Base-by-base conservation (phyloP, 2,888 invertebrate species). In the Volucella inanis region DNA sequence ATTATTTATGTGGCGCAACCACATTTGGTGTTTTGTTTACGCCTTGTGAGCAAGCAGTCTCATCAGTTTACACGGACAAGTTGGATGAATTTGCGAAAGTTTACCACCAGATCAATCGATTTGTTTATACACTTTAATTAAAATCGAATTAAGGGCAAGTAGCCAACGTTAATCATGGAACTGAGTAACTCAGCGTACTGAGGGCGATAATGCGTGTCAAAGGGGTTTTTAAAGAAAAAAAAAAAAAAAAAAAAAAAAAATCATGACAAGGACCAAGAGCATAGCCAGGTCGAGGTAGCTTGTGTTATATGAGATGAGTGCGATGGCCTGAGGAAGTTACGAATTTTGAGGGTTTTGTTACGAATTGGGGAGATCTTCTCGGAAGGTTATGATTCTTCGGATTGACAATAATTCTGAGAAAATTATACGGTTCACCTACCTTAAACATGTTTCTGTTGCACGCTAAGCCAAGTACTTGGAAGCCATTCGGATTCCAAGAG, bases 121-220 rank as follows among this genome's bases (percentile, higher is more conserved):
- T 80, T 67, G 52, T 62, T 68, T 15, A 8, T n/a, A 22, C 22
- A 71, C 67, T 61, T n/a, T 70, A 76, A 85, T 85, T 85, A 85
- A 85, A 80, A 67, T 85, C 84, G 76, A 85, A 85, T 85, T 85
- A 85, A 76, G 84, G 84, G 67, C 80, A 80, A 2, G 22, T 49
- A 71, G 43, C 45, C 45, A 22, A 22, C 45, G 59, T 71, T 71
- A 62, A 41, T 39, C 52, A 55, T 15, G 43, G 2, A 22, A 22
- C 22, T 22, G 22, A 22, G 2, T 22, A 3, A 22, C 22, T 22
- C 22, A 55, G 45, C 39, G 75, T 61, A 70, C 12, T 54, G 52
- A 38, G 61, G 45, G 64, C 76, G 59, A 59, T 65, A 81, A 76
- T 41, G 65, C 59, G 70, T 71, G 50, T n/a, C 50, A 55, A 22